Percentiles rank a stretch among this genome's conserved stretches.
Evolutionary conservation across 2,888 invertebrate species (phyloP).

Genomic region (Polylopha cassiicola): DNA sequence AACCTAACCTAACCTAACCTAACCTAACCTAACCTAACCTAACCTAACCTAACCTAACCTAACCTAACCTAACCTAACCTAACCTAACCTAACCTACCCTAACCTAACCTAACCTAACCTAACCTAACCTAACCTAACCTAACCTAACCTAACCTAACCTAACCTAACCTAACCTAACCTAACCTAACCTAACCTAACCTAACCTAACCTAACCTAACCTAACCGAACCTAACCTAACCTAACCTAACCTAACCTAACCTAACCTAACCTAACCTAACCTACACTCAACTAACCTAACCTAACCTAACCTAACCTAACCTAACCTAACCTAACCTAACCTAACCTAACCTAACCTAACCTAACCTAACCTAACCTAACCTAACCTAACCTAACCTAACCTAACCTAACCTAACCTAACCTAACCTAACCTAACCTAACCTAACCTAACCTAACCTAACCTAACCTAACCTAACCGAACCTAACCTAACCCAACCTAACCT

Average conservation of each 20-base stretch:
- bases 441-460: slow-evolving; percentile 22
- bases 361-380: slow-evolving; percentile 28
- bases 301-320: slow-evolving; percentile 27
- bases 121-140: slow-evolving; percentile 19
- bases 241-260: slow-evolving; percentile 19
- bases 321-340: slow-evolving; percentile 27
- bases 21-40: slow-evolving; percentile 16
- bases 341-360: slow-evolving; percentile 28
- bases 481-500: slow-evolving; percentile 13
- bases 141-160: slow-evolving; percentile 15
- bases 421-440: slow-evolving; percentile 29
- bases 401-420: slow-evolving; percentile 28
- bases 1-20: slow-evolving; percentile 16
- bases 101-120: slow-evolving; percentile 16
- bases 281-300: slow-evolving; percentile 26
- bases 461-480: slow-evolving; percentile 23
- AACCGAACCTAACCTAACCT: slow-evolving; percentile 14
- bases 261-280: slow-evolving; percentile 25
- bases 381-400: slow-evolving; percentile 29
- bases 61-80: slow-evolving; percentile 17
- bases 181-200: slow-evolving; percentile 13
- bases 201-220: slow-evolving; percentile 18
- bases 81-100: slow-evolving; percentile 16
- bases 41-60: slow-evolving; percentile 15
- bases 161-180: slow-evolving; percentile 15